Evolutionary conservation across 2,797 vertebrate genomes (phyloP).

Genomic region (Fistularia commersonii): DNA sequence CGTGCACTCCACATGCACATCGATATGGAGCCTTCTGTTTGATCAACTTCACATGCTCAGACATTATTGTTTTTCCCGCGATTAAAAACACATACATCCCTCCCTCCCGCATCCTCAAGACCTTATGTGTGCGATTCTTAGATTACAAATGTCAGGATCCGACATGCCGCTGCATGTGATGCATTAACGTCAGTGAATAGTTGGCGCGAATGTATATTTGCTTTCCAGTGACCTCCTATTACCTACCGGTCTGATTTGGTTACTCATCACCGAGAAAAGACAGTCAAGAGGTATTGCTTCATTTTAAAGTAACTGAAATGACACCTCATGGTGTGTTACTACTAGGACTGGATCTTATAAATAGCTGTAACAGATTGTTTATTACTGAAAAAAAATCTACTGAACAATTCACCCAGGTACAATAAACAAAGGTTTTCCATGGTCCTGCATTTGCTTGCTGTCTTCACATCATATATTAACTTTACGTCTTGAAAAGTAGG

Average conservation of each 20-base stretch:
- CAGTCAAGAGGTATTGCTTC: too few relatives aligned
- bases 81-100: too few relatives aligned
- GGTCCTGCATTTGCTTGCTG: background rate
- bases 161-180: slow-evolving; percentile 8
- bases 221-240: slow-evolving; percentile 4
- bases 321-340: too few relatives aligned
- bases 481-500: slow-evolving; percentile 24
- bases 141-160: slow-evolving; percentile 6
- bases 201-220: slow-evolving; percentile 28
- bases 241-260: background rate
- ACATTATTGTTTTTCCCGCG: too few relatives aligned
- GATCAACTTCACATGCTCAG: too few relatives aligned
- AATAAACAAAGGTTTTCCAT: background rate
- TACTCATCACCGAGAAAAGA: background rate
- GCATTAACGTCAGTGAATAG: slow-evolving; percentile 4
- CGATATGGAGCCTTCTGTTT: too few relatives aligned
- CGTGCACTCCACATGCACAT: too few relatives aligned
- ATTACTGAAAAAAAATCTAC: too few relatives aligned
- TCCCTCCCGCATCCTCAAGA: background rate
- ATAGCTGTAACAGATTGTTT: too few relatives aligned
- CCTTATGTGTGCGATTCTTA: slow-evolving; percentile 1
- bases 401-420: too few relatives aligned
- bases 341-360: too few relatives aligned
- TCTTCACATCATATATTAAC: background rate
- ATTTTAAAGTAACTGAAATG: too few relatives aligned